These are phyloP conservation scores for Cichladusa arquata DNA, from an alignment of 2,113 vertebrate species.

Conservation along the genomic window DNA sequence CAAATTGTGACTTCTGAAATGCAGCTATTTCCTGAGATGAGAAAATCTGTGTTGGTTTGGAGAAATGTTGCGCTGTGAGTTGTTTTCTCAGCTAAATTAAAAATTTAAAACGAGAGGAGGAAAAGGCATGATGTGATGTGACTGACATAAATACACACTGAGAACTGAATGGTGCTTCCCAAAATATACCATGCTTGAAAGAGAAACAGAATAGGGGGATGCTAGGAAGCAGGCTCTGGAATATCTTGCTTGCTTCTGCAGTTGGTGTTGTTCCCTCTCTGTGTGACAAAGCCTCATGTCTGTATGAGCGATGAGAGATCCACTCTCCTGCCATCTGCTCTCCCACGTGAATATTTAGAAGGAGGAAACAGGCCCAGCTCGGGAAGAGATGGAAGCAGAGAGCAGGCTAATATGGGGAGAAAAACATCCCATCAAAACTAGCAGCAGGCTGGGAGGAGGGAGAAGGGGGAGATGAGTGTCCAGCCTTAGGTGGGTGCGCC, in stretches of 20 bases:
- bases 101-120: not conserved
- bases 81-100: not conserved
- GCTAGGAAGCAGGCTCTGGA: not conserved
- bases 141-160: not conserved
- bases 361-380: not conserved
- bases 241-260: not conserved
- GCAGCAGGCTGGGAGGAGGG: not conserved
- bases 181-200: not conserved
- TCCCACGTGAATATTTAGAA: constrained; percentile 22
- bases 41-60: not conserved
- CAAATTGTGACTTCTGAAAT: not conserved
- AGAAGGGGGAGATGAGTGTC: not conserved
- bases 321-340: constrained; percentile 55
- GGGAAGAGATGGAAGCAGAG: not conserved
- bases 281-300: not conserved
- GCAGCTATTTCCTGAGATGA: not conserved
- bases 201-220: not conserved
- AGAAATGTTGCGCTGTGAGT: not conserved
- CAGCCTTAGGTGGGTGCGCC: not conserved
- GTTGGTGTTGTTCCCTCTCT: not conserved
- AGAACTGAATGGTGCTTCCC: not conserved
- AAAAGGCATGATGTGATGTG: not conserved
- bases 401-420: not conserved
- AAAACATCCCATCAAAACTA: not conserved
- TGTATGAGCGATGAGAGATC: not conserved